A percentile compares a stretch with the other conserved stretches of the same genome.
Evolutionary conservation across 2,113 vertebrate species (phyloP).

Genomic region (Colinus virginianus): DNA sequence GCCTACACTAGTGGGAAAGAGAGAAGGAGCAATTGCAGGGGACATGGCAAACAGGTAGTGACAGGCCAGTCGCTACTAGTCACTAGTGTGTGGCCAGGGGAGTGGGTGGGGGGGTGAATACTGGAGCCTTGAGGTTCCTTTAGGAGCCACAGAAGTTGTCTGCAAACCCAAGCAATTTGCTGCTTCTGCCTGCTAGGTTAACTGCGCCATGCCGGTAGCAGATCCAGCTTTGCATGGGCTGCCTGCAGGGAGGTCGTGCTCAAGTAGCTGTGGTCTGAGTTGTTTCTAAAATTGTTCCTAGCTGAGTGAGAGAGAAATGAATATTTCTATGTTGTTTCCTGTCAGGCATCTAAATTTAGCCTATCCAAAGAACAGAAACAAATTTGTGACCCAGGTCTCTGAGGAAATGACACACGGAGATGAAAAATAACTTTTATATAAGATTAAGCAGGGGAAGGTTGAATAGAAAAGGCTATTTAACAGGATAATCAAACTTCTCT

Average conservation of each 20-base stretch:
- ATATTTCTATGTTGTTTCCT: constrained; percentile 43
- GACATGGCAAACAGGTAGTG: background rate
- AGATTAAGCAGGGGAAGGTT: background rate
- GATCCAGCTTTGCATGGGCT: background rate
- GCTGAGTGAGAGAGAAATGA: constrained; percentile 2
- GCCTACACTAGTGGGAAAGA: background rate
- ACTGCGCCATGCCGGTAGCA: background rate
- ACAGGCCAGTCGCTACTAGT: background rate
- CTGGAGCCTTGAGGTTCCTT: background rate
- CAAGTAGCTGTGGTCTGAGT: background rate
- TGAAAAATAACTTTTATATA: constrained; percentile 40
- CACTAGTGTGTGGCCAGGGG: background rate
- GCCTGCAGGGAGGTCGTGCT: background rate
- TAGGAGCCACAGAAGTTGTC: background rate
- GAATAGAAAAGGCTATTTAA: constrained; percentile 25
- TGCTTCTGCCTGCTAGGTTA: background rate
- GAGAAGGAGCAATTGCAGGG: background rate
- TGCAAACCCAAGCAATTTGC: background rate
- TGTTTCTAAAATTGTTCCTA: constrained; percentile 2
- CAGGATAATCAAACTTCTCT: constrained; percentile 29
- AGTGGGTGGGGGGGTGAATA: background rate
- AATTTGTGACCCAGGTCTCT: constrained; percentile 33
- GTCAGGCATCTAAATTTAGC: constrained; percentile 54
- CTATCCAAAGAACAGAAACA: constrained; percentile 49
- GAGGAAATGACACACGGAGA: constrained; percentile 40